phyloP scores from a whole-genome alignment of 2,888 invertebrate genomes.

The Xanthia togata region DNA sequence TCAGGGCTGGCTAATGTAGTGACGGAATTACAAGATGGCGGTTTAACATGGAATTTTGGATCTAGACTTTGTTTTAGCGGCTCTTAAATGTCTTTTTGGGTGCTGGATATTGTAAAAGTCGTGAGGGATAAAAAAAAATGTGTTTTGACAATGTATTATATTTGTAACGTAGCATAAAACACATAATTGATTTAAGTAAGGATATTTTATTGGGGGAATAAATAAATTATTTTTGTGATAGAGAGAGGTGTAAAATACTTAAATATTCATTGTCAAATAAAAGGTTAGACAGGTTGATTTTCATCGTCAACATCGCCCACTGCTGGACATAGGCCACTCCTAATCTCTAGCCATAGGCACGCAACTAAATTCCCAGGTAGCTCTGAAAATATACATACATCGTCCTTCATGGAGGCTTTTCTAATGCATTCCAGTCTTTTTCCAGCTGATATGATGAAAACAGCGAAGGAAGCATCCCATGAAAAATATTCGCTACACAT shows the following conservation, averaged over 20 bases:
- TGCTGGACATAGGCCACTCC: not conserved
- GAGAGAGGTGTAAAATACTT: not conserved
- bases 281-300: not conserved
- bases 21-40: slow-evolving; percentile 11
- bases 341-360: not conserved
- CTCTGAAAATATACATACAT: not conserved
- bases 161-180: not conserved
- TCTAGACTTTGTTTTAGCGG: not conserved
- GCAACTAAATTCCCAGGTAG: not conserved
- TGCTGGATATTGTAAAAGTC: too few relatives aligned
- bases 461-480: not conserved
- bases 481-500: too few relatives aligned
- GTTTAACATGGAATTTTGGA: not conserved
- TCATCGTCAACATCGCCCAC: not conserved
- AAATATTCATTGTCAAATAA: not conserved
- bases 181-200: not conserved
- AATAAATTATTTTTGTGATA: not conserved
- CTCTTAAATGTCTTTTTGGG: not conserved
- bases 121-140: too few relatives aligned
- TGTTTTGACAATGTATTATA: not conserved
- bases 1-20: slow-evolving; percentile 48
- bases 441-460: not conserved
- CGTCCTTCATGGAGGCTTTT: not conserved
- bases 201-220: not conserved
- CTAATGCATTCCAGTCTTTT: not conserved